A percentile compares a stretch with the other conserved stretches of the same genome.
These are phyloP conservation scores for Stegodyphus mimosarum DNA, from an alignment of 1,140 invertebrate genomes.

Conservation along the genomic window DNA sequence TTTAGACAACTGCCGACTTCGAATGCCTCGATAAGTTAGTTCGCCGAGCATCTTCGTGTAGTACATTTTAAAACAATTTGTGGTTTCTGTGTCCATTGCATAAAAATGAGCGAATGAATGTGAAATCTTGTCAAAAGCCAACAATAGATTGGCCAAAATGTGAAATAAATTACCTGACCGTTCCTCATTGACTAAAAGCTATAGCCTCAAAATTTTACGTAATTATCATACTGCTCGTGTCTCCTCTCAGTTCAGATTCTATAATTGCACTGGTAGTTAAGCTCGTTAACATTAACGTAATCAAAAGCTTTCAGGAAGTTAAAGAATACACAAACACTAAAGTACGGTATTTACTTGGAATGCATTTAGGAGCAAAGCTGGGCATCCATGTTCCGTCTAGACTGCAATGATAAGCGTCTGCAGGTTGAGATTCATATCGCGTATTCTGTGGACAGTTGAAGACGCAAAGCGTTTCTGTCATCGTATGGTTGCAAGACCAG, in stretches of 20 bases:
- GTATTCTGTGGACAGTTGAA: conserved; percentile 77
- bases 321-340: too few relatives aligned
- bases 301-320: neutral
- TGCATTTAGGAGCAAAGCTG: conserved; percentile 79
- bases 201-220: neutral
- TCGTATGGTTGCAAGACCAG: conserved; percentile 76
- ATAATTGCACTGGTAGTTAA: neutral
- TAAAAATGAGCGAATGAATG: too few relatives aligned
- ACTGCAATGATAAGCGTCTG: conserved; percentile 76
- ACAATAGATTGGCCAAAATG: too few relatives aligned
- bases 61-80: too few relatives aligned
- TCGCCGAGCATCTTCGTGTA: too few relatives aligned
- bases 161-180: neutral
- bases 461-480: conserved; percentile 74
- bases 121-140: too few relatives aligned
- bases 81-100: too few relatives aligned
- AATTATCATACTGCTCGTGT: neutral
- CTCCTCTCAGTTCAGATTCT: neutral
- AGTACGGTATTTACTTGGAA: conserved; percentile 72
- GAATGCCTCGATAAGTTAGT: too few relatives aligned
- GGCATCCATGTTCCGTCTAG: conserved; percentile 77
- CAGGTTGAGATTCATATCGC: conserved; percentile 74
- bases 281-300: neutral
- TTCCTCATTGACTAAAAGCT: neutral
- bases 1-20: too few relatives aligned